phyloP scores from a whole-genome alignment of 35 echinoderm and acorn worm species.

The Lytechinus pictus region DNA sequence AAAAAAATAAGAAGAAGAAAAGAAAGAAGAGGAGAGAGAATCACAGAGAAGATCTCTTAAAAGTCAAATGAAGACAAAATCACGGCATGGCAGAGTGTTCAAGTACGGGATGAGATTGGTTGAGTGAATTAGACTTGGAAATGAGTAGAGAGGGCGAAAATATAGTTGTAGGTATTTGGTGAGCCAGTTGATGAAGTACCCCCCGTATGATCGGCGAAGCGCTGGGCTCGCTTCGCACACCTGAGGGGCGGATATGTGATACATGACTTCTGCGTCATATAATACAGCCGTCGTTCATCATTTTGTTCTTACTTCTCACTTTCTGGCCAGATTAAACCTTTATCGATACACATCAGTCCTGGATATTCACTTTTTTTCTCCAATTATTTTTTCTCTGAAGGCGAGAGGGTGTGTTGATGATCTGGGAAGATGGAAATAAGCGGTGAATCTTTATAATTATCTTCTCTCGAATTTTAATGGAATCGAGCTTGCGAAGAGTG shows the following conservation, averaged over 20 bases:
- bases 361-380: background rate
- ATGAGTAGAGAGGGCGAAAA: conserved; percentile 29
- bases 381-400: background rate
- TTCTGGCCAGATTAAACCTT: conserved; percentile 28
- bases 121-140: conserved; percentile 54
- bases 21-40: background rate
- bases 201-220: background rate
- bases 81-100: background rate
- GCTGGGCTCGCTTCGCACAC: conserved; percentile 21
- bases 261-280: conserved; percentile 33
- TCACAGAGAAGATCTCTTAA: background rate
- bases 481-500: background rate
- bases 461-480: conserved; percentile 30
- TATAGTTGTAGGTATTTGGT: conserved; percentile 10
- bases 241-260: conserved; percentile 46
- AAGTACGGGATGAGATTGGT: conserved; percentile 12
- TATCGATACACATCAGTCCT: conserved; percentile 41
- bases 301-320: background rate
- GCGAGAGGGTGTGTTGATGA: background rate
- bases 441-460: conserved; percentile 40
- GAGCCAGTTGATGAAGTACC: conserved; percentile 45
- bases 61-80: background rate
- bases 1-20: background rate
- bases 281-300: conserved; percentile 48
- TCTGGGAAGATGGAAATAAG: background rate